A percentile compares a stretch with the other conserved stretches of the same genome.
Conservation (phyloP, 2,113 vertebrate species). For the Carassius gibelio region DNA sequence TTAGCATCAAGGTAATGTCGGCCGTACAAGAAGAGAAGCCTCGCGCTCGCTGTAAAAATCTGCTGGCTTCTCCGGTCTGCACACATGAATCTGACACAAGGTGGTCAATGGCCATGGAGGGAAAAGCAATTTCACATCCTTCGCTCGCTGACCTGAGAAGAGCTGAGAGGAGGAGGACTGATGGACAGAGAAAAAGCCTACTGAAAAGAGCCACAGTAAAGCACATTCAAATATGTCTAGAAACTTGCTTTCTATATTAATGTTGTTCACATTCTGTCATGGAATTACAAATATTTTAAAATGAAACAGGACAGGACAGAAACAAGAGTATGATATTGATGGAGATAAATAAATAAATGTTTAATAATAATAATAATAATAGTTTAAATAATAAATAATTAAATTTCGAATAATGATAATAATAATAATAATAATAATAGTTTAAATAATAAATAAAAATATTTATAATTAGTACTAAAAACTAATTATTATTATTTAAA, state of each 20-base stretch:
- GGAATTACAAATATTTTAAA: not conserved
- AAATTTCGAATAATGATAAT: not conserved
- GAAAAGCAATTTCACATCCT: constrained; percentile 60
- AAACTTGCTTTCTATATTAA: not conserved
- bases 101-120: constrained; percentile 56
- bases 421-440: too few species aligned
- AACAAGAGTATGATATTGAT: not conserved
- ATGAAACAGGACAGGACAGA: not conserved
- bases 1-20: constrained; percentile 45
- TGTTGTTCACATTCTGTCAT: not conserved
- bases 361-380: not conserved
- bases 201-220: not conserved
- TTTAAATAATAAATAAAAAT: not conserved
- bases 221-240: not conserved
- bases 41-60: constrained; percentile 50
- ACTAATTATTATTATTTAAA: too few species aligned
- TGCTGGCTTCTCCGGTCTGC: constrained; percentile 52
- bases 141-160: constrained; percentile 47
- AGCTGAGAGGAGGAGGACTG: constrained; percentile 15
- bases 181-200: constrained; percentile 28
- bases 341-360: not conserved
- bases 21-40: constrained; percentile 49
- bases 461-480: too few species aligned
- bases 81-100: constrained; percentile 58
- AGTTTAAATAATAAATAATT: too few species aligned